These are phyloP conservation scores for Anniella stebbinsi DNA, from an alignment of 2,797 vertebrate genomes.

Conservation along the genomic window DNA sequence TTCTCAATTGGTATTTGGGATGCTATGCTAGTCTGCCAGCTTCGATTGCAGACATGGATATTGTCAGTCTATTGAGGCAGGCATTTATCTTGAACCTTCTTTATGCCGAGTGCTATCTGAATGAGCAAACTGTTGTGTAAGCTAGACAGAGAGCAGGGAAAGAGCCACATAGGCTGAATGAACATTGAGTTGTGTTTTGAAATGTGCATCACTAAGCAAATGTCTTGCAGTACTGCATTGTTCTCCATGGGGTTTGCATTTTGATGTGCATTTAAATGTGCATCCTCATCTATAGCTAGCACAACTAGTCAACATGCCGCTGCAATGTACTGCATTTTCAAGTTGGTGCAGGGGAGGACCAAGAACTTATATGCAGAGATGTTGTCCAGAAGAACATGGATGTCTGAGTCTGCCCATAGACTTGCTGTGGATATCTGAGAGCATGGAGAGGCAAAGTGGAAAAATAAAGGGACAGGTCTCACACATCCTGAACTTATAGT, in stretches of 20 bases:
- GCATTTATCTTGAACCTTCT: neutral
- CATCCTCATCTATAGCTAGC: neutral
- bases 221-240: neutral
- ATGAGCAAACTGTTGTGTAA: neutral
- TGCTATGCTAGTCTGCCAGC: neutral
- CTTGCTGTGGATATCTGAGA: neutral
- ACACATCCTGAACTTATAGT: conserved; percentile 14
- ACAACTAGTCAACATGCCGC: neutral
- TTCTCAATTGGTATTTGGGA: neutral
- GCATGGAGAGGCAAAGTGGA: neutral
- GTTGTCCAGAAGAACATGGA: neutral
- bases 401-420: neutral
- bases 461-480: neutral
- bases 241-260: neutral
- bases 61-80: neutral
- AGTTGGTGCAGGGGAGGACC: too few species aligned
- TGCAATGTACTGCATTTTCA: neutral
- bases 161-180: too few species aligned
- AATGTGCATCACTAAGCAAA: neutral
- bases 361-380: neutral
- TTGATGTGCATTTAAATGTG: neutral
- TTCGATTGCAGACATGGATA: neutral
- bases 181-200: too few species aligned
- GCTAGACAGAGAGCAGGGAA: neutral
- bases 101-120: neutral